Evolutionary conservation across 2,888 invertebrate genomes (phyloP).

Genomic region (Epirrhoe alternata): DNA sequence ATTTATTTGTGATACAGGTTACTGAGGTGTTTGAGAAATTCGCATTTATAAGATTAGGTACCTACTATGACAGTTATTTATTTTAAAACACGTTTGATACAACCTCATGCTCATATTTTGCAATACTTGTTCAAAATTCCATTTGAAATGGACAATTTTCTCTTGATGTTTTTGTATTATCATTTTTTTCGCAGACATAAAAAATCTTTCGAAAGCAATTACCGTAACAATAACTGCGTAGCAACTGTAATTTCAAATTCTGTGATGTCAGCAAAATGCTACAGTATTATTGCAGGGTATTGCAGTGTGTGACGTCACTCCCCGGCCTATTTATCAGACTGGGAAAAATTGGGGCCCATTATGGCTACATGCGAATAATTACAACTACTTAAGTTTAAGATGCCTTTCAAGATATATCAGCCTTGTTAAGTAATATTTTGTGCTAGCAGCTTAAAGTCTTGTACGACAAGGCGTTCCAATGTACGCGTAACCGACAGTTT

Average conservation of each 20-base stretch:
- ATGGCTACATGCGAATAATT: slow-evolving; percentile 23
- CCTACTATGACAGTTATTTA: too few relatives aligned
- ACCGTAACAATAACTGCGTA: neutral
- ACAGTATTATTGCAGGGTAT: slow-evolving; percentile 19
- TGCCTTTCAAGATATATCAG: neutral
- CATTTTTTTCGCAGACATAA: neutral
- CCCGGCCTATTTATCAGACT: slow-evolving; percentile 21
- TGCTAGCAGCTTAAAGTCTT: too few relatives aligned
- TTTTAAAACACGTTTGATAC: too few relatives aligned
- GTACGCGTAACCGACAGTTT: too few relatives aligned
- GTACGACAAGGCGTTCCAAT: too few relatives aligned
- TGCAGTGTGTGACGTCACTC: slow-evolving; percentile 32
- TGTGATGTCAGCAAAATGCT: slow-evolving; percentile 9
- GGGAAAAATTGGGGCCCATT: slow-evolving; percentile 20
- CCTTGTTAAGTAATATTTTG: too few relatives aligned
- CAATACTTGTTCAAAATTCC: too few relatives aligned
- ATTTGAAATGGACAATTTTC: too few relatives aligned
- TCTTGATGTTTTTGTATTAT: neutral
- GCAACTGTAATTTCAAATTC: slow-evolving; percentile 15
- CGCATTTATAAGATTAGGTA: too few relatives aligned
- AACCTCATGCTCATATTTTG: too few relatives aligned
- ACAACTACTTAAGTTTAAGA: slow-evolving; percentile 5
- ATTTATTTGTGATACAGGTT: too few relatives aligned
- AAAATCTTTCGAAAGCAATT: neutral
- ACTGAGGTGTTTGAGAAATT: too few relatives aligned